A percentile compares a stretch with the other conserved stretches of the same genome.
Evolutionary conservation across 2,888 invertebrate genomes (phyloP).

Genomic region (Drosophila lutescens): DNA sequence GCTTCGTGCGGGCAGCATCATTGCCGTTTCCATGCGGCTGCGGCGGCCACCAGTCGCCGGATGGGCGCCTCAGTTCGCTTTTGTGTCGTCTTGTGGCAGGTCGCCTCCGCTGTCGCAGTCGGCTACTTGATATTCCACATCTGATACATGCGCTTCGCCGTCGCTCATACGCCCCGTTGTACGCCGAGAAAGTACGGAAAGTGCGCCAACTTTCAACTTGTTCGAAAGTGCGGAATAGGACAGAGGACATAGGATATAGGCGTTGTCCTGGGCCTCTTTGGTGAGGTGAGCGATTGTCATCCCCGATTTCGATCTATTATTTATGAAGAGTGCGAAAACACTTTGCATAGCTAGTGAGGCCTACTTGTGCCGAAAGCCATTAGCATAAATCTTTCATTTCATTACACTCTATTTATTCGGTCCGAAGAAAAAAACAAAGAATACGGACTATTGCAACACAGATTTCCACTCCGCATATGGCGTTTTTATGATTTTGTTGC

Average conservation of each 20-base stretch:
- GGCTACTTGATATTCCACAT: slow-evolving; percentile 4
- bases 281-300: slow-evolving; percentile 24
- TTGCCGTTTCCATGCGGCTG: slow-evolving; percentile 10
- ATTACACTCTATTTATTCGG: slow-evolving; percentile 17
- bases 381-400: slow-evolving; percentile 60
- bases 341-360: slow-evolving; percentile 9
- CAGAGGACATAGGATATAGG: slow-evolving; percentile 1
- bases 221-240: too few species aligned
- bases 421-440: neutral
- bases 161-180: slow-evolving; percentile 11
- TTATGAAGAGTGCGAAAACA: slow-evolving; percentile 23
- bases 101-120: slow-evolving; percentile 22
- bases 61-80: slow-evolving; percentile 57
- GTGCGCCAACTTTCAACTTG: too few species aligned
- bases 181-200: neutral
- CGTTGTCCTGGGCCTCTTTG: slow-evolving; percentile 20
- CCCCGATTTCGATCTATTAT: slow-evolving; percentile 24
- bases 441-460: neutral
- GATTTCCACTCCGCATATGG: slow-evolving; percentile 29
- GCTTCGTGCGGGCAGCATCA: slow-evolving; percentile 44
- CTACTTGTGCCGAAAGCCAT: slow-evolving; percentile 30
- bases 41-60: slow-evolving; percentile 11
- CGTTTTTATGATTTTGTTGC: slow-evolving; percentile 25
- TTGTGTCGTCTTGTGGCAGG: slow-evolving; percentile 68
- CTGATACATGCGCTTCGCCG: neutral